Evolutionary conservation across 2,113 vertebrate genomes (phyloP).

Genomic region (Grantiella picta): DNA sequence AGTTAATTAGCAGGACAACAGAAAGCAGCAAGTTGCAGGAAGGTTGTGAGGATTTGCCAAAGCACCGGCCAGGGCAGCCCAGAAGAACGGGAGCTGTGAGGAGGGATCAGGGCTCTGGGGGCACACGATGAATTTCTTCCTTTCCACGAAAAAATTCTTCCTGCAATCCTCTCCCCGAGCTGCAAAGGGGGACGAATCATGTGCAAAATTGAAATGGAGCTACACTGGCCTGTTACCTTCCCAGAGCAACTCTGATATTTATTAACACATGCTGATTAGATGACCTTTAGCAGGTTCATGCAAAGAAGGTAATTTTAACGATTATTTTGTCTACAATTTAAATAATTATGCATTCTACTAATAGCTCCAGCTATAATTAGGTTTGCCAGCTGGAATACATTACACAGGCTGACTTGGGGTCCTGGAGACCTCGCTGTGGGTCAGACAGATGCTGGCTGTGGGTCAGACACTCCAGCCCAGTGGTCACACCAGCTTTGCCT

Average conservation of each 20-base stretch:
- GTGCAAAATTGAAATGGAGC: background rate
- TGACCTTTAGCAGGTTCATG: constrained; percentile 40
- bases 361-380: constrained; percentile 30
- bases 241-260: background rate
- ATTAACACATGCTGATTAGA: constrained; percentile 7
- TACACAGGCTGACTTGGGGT: background rate
- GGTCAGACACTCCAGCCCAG: background rate
- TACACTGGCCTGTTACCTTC: background rate
- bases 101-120: background rate
- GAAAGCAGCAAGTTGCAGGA: background rate
- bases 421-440: background rate
- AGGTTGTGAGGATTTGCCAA: background rate
- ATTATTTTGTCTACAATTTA: constrained; percentile 52
- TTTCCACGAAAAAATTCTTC: background rate
- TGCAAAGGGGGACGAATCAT: background rate
- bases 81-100: accelerated
- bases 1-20: constrained; percentile 34
- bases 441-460: background rate
- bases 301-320: constrained; percentile 39
- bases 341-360: constrained; percentile 46
- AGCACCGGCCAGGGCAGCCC: background rate
- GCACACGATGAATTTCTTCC: background rate
- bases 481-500: background rate
- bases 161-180: background rate
- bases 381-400: constrained; percentile 13